phyloP scores from a whole-genome alignment of 2,888 invertebrate species.

The Polylopha cassiicola region DNA sequence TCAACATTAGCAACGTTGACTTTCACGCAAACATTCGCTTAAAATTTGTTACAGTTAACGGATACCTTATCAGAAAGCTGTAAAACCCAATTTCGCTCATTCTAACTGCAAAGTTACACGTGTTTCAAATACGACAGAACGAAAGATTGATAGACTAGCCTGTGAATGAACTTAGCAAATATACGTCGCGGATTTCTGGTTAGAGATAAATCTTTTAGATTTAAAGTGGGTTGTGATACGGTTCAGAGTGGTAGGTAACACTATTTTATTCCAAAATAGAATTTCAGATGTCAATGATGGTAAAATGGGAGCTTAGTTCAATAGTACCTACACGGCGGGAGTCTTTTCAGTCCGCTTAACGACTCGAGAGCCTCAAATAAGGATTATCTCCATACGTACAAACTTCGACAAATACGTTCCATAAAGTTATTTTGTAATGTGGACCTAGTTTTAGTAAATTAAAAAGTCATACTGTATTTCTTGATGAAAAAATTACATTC shows the following conservation, averaged over 20 bases:
- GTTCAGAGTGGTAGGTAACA: slow-evolving; percentile 17
- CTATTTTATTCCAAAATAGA: slow-evolving; percentile 18
- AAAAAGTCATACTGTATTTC: too few species aligned
- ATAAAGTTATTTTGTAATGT: too few species aligned
- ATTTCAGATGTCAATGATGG: slow-evolving; percentile 14
- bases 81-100: slow-evolving; percentile 23
- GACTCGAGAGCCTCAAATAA: too few species aligned
- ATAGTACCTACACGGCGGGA: too few species aligned
- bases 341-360: too few species aligned
- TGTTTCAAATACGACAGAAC: slow-evolving; percentile 27
- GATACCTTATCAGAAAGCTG: slow-evolving; percentile 3
- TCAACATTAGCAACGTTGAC: slow-evolving; percentile 37
- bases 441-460: too few species aligned
- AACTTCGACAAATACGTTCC: too few species aligned
- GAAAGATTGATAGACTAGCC: slow-evolving; percentile 41
- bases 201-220: slow-evolving; percentile 28
- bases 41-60: slow-evolving; percentile 19
- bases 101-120: slow-evolving; percentile 9
- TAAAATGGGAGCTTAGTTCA: too few species aligned
- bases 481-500: too few species aligned
- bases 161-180: slow-evolving; percentile 41
- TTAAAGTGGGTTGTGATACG: slow-evolving; percentile 19
- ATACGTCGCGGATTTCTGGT: slow-evolving; percentile 28
- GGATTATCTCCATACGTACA: too few species aligned
- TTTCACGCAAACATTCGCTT: slow-evolving; percentile 24